These are phyloP conservation scores for Charadrius vociferus DNA, from an alignment of 2,113 vertebrate genomes.

Conservation along the genomic window DNA sequence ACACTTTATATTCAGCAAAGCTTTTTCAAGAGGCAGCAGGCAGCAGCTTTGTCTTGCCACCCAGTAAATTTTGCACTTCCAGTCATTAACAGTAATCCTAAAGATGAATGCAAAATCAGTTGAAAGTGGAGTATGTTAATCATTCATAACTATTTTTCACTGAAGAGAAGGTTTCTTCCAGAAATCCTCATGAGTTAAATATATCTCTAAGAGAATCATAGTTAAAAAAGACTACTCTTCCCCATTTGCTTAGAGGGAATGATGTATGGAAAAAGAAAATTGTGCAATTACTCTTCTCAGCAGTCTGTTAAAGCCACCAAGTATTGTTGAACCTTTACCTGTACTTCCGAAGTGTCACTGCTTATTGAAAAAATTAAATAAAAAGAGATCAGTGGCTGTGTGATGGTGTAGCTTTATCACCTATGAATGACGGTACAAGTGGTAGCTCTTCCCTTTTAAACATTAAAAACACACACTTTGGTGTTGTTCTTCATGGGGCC, in stretches of 20 bases:
- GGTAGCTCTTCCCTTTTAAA: not conserved
- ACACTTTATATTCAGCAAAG: not conserved
- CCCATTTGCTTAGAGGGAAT: not conserved
- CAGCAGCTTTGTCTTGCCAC: not conserved
- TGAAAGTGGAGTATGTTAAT: not conserved
- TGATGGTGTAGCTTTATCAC: not conserved
- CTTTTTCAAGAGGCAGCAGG: not conserved
- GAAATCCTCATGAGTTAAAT: not conserved
- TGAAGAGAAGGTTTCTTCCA: not conserved
- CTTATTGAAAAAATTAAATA: not conserved
- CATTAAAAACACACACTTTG: not conserved
- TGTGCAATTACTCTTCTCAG: not conserved
- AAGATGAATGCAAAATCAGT: not conserved
- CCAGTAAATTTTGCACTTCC: not conserved
- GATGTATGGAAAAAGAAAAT: not conserved
- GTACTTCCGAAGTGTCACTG: not conserved
- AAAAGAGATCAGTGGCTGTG: not conserved
- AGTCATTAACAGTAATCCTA: not conserved
- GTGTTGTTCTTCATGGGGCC: not conserved
- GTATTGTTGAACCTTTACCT: not conserved
- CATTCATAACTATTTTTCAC: not conserved
- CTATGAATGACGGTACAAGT: not conserved
- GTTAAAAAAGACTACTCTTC: not conserved
- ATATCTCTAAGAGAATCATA: not conserved
- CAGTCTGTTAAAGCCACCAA: not conserved